Evolutionary conservation across 2,113 vertebrate species (phyloP), one percentile per base, ranked within the genome.

Genomic region (Cacatua alba): DNA sequence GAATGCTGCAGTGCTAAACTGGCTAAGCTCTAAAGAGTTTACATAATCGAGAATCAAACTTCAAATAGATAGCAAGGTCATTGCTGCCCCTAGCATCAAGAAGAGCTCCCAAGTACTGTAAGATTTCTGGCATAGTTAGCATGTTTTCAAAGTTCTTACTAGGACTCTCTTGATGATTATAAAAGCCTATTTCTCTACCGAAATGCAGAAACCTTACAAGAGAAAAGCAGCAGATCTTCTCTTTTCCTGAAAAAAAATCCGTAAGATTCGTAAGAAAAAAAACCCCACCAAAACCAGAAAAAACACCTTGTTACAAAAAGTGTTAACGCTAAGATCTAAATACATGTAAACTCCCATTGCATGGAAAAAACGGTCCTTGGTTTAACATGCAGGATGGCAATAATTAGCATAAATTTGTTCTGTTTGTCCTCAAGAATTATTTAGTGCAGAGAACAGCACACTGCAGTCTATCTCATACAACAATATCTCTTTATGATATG

Each of bases 11-110:
- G 74, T 52, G 83, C 49, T 95, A 82, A 75, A 84, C 3, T 92
- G 76, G 72, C 75, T 96, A 35, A 95, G 90, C 95, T 94, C 84
- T 91, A 63, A 92, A 91, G 82, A 82, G 75, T 93, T 96, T 95
- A 95, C 72, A 88, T 93, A 96, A 97, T 83, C 87, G 74, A 65
- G 74, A 87, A 92, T 82, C 94, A 87, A 95, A 94, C 87, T 95
- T 94, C 92, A 94, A 92, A 92, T 21, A 94, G 85, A 92, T 86
- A 63, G 93, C 92, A 92, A 97, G 92, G 93, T 88, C 93, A 86
- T 35, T 4, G 5, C 67, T 94, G 63, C 55, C 82, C 75, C 74
- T 43, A 35, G 82, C 0, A 6, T 51, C 75, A 88, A 46, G 78
- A 77, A 51, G 33, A 80, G 79, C 41, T 93, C 82, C 70, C 28